Base-by-base conservation (phyloP, 2,113 vertebrate genomes). In the Talpa occidentalis region DNA sequence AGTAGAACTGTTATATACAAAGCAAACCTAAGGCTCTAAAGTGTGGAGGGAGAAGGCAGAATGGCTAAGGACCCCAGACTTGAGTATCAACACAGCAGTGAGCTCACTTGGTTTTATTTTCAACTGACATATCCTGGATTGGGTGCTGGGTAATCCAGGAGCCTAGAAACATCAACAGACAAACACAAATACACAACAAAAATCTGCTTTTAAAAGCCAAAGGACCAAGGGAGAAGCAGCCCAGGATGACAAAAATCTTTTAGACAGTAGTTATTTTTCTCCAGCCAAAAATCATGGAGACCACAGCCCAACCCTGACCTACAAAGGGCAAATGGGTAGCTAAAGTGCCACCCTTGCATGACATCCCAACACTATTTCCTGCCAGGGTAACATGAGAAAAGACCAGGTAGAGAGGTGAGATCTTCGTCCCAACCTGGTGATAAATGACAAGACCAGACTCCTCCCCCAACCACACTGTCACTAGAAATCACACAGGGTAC, bases 301-400 rank as follows among this genome's bases (percentile, higher is more conserved):
- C 12, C 21, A 49, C 5, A 73, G 6, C 3, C 52, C 28, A 24
- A 7, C 10, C 47, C 19, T 77, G 12, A 70, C 26, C 52, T 72
- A 35, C 35, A 62, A 37, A 72, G 54, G 35, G 67, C 67, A 91
- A 73, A 44, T 1, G 40, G 7, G 30, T 1, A 26, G 60, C 49
- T 2, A 6, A 22, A 30, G 5, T 16, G 28, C 44, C 3, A 35
- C 19, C 26, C 4, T 69, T 49, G 19, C 0, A 19, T 12, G 40
- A 44, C n/a, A 49, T 9, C 62, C 80, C 70, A 35, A 56, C 47
- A 49, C 17, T 7, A 28, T 15, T 17, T 30, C 30, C 22, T 10
- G 60, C 42, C 24, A 47, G 9, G 37, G 3, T 35, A 8, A 59
- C 10, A 5, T 26, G 47, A 72, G 35, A 44, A 62, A 37, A 52